Base-by-base conservation (phyloP, 2,797 vertebrate species). In the Chelon labrosus region DNA sequence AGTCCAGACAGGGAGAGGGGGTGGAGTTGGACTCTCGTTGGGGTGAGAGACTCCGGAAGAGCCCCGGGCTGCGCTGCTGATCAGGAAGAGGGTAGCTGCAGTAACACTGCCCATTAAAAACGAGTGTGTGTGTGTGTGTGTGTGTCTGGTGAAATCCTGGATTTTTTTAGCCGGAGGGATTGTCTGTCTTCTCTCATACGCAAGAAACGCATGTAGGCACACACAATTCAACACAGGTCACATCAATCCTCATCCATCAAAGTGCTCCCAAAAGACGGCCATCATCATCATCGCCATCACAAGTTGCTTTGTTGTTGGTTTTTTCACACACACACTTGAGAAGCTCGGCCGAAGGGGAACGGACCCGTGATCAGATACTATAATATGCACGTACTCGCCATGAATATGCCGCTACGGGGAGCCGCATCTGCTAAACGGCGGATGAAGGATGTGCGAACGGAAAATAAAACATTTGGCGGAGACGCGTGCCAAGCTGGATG, bases 171-270 rank as follows among this genome's bases (percentile, higher is more conserved):
- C 86, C 86, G 19, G 49, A 75, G 80, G 87, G 80, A 79, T 27
- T 79, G 84, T 86, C 85, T 84, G 77, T 76, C 79, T 93, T 95
- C 69, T 67, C 58, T 77, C 77, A 85, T 69, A 91, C 77, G 82
- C 80, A 73, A 65, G 2, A 77, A 73, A 79, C 42, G 42, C 65
- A 84, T 73, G 77, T 60, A 78, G 75, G 68, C 76, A 37, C 66
- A 64, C 47, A 84, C 77, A 83, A 87, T 82, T 84, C 70, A 87
- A 62, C 65, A 3, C 16, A 54, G 64, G 76, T 87, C 88, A 80
- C 77, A 88, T 88, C 85, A 87, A 85, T 88, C 87, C 67, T 86
- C 88, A 91, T 91, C 82, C 88, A 89, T 91, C 87, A 90, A 72
- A 73, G 69, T 17, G 58, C 58, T 50, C 62, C 72, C 63, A 58